Evolutionary conservation across 2,888 invertebrate genomes (phyloP).

Genomic region (Himalopsyche kuldschensis): DNA sequence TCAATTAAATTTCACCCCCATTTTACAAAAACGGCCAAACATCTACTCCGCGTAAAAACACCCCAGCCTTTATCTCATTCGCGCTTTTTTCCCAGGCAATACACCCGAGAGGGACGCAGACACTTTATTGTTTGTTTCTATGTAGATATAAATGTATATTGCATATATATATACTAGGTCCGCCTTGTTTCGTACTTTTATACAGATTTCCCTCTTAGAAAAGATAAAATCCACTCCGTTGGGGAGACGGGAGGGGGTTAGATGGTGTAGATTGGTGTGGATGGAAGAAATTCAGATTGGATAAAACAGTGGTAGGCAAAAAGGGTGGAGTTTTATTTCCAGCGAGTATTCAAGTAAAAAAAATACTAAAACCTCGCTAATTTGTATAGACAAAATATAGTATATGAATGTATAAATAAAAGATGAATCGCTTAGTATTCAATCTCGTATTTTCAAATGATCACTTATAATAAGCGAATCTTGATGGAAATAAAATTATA

Average conservation of each 20-base stretch:
- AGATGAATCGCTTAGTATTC: too few relatives aligned
- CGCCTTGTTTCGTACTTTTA: constrained; percentile 38
- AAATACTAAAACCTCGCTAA: too few relatives aligned
- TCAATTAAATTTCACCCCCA: constrained; percentile 37
- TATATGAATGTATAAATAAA: too few relatives aligned
- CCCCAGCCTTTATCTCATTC: not conserved
- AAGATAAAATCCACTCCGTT: constrained; percentile 39
- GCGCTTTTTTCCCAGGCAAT: not conserved
- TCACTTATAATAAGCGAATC: too few relatives aligned
- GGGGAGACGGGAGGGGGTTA: constrained; percentile 15
- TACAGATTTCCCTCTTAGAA: constrained; percentile 30
- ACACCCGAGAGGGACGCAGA: constrained; percentile 2
- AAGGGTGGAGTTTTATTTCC: not conserved
- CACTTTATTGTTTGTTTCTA: not conserved
- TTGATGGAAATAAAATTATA: too few relatives aligned
- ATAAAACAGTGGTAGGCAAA: not conserved
- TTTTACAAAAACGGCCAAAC: constrained; percentile 34
- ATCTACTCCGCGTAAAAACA: constrained; percentile 4
- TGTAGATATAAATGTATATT: not conserved
- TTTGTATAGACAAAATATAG: too few relatives aligned
- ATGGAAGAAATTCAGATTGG: constrained; percentile 6
- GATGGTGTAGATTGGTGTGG: constrained; percentile 4
- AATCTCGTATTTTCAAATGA: too few relatives aligned
- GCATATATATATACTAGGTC: constrained; percentile 11
- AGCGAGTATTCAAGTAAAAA: too few relatives aligned